Percentiles rank a stretch among this genome's conserved stretches.
These are phyloP conservation scores for Nymphalis urticae DNA, from an alignment of 2,888 invertebrate species.

Conservation along the genomic window DNA sequence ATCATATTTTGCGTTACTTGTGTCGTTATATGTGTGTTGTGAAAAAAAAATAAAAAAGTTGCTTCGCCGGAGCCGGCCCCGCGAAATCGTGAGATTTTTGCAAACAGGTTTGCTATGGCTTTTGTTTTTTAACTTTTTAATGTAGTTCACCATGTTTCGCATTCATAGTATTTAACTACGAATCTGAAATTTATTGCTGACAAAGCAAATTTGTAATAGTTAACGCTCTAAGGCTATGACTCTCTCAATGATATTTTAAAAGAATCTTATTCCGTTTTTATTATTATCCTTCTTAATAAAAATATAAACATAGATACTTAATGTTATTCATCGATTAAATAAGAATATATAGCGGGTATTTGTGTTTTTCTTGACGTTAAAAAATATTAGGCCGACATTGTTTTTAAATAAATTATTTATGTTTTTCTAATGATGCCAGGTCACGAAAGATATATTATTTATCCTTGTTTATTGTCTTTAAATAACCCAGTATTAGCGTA, in stretches of 20 bases:
- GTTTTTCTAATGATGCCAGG: too few species aligned
- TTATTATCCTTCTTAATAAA: not conserved
- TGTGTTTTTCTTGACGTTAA: not conserved
- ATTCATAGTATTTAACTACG: conserved; percentile 22
- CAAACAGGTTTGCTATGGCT: conserved; percentile 56
- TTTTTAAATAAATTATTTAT: too few species aligned
- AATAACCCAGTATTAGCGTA: not conserved
- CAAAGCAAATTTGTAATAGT: not conserved
- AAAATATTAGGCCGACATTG: too few species aligned
- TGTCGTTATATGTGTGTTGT: conserved; percentile 28
- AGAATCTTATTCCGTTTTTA: not conserved
- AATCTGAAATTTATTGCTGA: conserved; percentile 3
- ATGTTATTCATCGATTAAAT: not conserved
- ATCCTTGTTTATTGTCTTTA: not conserved
- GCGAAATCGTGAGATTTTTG: conserved; percentile 68
- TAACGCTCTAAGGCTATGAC: not conserved
- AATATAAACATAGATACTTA: not conserved
- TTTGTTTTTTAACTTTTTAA: conserved; percentile 53
- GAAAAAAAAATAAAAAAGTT: conserved; percentile 45
- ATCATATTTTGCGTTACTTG: conserved; percentile 17
- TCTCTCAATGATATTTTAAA: not conserved
- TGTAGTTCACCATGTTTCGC: conserved; percentile 45
- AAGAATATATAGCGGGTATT: not conserved
- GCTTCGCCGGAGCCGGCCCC: conserved; percentile 52
- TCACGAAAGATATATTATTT: not conserved